Conservation (phyloP, 2,797 vertebrate species). For the Melopsittacus undulatus region DNA sequence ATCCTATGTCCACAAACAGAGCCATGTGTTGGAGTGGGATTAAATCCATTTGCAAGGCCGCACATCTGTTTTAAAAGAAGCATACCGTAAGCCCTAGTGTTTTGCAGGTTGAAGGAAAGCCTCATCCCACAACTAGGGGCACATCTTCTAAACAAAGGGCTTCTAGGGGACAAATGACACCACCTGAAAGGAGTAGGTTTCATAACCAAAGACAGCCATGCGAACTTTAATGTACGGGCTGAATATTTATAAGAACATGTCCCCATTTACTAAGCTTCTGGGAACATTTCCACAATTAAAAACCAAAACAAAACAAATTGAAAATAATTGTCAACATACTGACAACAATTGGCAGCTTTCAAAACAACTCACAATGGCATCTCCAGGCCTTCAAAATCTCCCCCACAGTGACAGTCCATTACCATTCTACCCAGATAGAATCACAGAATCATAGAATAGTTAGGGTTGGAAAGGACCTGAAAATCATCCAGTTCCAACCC, state of each 20-base stretch:
- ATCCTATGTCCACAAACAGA: not conserved
- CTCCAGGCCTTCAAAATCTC: conserved; percentile 32
- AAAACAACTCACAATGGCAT: conserved; percentile 47
- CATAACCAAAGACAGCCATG: not conserved
- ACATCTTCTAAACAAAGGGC: not conserved
- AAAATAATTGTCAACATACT: conserved; percentile 64
- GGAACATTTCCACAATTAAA: conserved; percentile 70
- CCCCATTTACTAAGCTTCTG: conserved; percentile 63
- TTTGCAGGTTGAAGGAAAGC: not conserved
- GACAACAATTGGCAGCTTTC: conserved; percentile 55
- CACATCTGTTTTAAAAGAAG: not conserved
- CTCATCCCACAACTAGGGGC: not conserved
- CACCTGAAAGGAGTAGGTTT: not conserved
- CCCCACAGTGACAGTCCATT: not conserved
- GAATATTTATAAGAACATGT: conserved; percentile 44
- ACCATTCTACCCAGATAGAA: not conserved
- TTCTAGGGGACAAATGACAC: not conserved
- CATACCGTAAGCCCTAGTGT: not conserved
- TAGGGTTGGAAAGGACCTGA: no score
- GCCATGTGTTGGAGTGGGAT: not conserved
- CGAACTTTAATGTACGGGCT: not conserved
- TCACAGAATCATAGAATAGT: no score
- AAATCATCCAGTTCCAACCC: no score
- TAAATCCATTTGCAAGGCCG: conserved; percentile 8
- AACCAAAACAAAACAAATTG: conserved; percentile 71